Base-by-base conservation (phyloP, 2,113 vertebrate genomes). In the Myotis lucifugus region DNA sequence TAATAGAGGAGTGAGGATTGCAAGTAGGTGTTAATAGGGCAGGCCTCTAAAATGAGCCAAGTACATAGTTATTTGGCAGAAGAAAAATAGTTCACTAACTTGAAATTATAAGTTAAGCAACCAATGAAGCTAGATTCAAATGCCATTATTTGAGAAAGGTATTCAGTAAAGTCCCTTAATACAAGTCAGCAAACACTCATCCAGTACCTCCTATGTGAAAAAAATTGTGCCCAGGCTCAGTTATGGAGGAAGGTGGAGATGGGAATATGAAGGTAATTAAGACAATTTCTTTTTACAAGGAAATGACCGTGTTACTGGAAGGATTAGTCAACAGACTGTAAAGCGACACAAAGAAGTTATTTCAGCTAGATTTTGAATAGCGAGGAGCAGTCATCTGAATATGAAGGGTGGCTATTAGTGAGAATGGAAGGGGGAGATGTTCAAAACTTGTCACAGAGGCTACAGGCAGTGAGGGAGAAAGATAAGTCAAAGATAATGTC, bases 41-140 rank as follows among this genome's bases (percentile, higher is more conserved):
- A 93, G 91, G 29, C 37, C 34, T 93, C 48, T 85, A 96, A 96
- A 85, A 77, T 97, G 77, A 95, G 91, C 86, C 93, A 90, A 93
- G 74, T 70, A 64, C 77, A 94, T 91, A 95, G 85, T 85, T 86
- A 95, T 96, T 88, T 91, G 82, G 85, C 82, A 76, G 46, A 92
- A 50, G 72, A 95, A 95, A 85, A 88, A 66, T 34, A 95, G 54
- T 85, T 93, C 40, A 46, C 81, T 78, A 61, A 77, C 70, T 90
- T 67, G 67, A 91, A 91, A 95, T 78, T 81, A 37, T 59, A 91
- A 93, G 54, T 17, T 83, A 85, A 89, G 88, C 1, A 87, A 15
- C 48, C 61, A 94, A 48, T 74, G 77, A 37, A 85, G 40, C 90
- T 88, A 93, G 27, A 74, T 83, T 88, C 70, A 92, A 95, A 73